Evolutionary conservation across 2,888 invertebrate species (phyloP).

Genomic region (Rhogogaster chlorosoma): DNA sequence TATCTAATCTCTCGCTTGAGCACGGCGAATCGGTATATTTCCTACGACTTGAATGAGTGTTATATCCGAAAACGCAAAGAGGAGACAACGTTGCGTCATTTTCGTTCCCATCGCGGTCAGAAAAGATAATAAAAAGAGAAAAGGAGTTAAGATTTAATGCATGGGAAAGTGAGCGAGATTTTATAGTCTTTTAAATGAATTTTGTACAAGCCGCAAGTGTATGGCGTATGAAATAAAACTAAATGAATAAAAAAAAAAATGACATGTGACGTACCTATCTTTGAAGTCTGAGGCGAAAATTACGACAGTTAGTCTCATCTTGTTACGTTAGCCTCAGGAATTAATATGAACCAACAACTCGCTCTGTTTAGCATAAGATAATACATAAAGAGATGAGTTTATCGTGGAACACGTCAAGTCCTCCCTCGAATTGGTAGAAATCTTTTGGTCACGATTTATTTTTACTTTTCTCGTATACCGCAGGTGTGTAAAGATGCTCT

Average conservation of each 20-base stretch:
- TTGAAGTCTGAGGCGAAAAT: background rate
- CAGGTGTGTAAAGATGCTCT: slow-evolving; percentile 35
- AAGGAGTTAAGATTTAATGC: too few relatives aligned
- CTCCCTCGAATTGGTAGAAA: background rate
- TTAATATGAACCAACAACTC: background rate
- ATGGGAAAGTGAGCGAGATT: background rate
- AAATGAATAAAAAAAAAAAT: background rate
- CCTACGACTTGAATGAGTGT: background rate
- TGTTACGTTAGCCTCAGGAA: background rate
- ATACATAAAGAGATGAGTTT: background rate
- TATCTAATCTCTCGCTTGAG: background rate
- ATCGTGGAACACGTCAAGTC: background rate
- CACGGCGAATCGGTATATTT: background rate
- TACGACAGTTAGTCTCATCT: background rate
- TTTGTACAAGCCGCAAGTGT: background rate
- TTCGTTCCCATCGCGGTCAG: background rate
- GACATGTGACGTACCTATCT: background rate
- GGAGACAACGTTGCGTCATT: background rate
- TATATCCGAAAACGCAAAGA: background rate
- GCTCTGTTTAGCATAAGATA: background rate
- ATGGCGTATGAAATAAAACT: background rate
- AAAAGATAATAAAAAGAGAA: background rate
- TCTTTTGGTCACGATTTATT: slow-evolving; percentile 33
- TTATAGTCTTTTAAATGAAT: background rate
- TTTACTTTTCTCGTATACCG: background rate